A percentile compares a stretch with the other conserved stretches of the same genome.
Evolutionary conservation across 2,797 vertebrate genomes (phyloP).

Genomic region (Crenichthys baileyi): DNA sequence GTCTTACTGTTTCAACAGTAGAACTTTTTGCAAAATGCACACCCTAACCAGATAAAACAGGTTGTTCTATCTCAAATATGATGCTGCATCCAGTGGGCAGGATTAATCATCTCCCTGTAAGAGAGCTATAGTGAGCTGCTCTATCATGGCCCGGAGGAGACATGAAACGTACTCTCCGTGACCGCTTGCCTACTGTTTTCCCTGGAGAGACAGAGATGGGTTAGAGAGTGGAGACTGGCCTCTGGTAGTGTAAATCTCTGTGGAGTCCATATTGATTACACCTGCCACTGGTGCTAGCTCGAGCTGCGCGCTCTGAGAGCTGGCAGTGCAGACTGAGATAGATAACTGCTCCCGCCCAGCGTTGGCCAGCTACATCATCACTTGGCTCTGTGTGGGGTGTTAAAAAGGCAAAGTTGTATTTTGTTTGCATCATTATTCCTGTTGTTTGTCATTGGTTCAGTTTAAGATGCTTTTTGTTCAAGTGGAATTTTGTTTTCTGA

Average conservation of each 20-base stretch:
- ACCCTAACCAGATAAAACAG: constrained; percentile 39
- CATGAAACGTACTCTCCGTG: constrained; percentile 71
- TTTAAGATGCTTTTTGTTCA: constrained; percentile 20
- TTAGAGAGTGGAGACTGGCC: constrained; percentile 75
- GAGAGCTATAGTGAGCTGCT: constrained; percentile 53
- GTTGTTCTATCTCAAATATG: constrained; percentile 52
- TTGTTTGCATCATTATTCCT: neutral
- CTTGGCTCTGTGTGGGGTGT: constrained; percentile 61
- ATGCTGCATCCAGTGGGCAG: constrained; percentile 61
- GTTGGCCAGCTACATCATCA: constrained; percentile 68
- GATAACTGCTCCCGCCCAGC: constrained; percentile 70
- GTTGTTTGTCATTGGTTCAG: constrained; percentile 31
- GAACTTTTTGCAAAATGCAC: constrained; percentile 15
- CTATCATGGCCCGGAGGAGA: constrained; percentile 68
- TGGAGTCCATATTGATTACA: constrained; percentile 81
- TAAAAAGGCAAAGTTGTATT: constrained; percentile 50
- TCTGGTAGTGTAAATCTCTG: constrained; percentile 78
- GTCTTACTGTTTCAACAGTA: constrained; percentile 3
- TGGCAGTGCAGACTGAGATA: constrained; percentile 73
- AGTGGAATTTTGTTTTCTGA: constrained; percentile 13
- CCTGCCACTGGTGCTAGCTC: constrained; percentile 76
- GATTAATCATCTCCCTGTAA: constrained; percentile 69
- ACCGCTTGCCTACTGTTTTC: constrained; percentile 69
- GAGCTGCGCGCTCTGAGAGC: constrained; percentile 74
- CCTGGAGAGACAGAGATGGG: constrained; percentile 73